phyloP scores from a whole-genome alignment of 2,888 invertebrate genomes.

The Drosophila mercatorum region DNA sequence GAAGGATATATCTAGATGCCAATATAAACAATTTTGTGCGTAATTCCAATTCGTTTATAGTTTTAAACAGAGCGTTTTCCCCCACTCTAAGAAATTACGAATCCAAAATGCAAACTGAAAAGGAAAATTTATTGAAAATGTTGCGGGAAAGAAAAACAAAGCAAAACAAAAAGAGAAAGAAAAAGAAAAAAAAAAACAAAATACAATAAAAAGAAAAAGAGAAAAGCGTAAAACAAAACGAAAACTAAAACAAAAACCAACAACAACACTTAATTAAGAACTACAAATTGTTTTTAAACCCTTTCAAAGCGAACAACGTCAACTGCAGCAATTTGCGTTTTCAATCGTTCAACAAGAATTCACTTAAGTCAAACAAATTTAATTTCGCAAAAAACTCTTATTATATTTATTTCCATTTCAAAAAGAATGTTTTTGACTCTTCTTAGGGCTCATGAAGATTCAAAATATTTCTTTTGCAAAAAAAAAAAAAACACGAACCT shows the following conservation, averaged over 20 bases:
- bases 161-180: conserved; percentile 8
- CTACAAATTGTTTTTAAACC: conserved; percentile 67
- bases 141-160: conserved; percentile 7
- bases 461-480: conserved; percentile 79
- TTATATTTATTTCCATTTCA: conserved; percentile 27
- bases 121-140: conserved; percentile 11
- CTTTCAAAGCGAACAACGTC: conserved; percentile 42
- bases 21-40: conserved; percentile 59
- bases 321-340: conserved; percentile 34
- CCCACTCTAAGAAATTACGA: conserved; percentile 1
- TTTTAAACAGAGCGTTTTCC: conserved; percentile 26
- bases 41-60: conserved; percentile 70
- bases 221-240: conserved; percentile 21
- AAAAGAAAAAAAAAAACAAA: conserved; percentile 20
- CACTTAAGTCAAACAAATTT: conserved; percentile 9
- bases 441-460: conserved; percentile 83
- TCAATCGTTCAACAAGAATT: conserved; percentile 27
- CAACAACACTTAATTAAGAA: conserved; percentile 24
- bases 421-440: conserved; percentile 80
- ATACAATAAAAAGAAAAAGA: conserved; percentile 17
- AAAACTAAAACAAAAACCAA: conserved; percentile 26
- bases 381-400: conserved; percentile 4
- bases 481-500: conserved; percentile 9
- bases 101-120: conserved; percentile 15
- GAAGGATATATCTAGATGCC: conserved; percentile 52